phyloP scores from a whole-genome alignment of 1,140 invertebrate species.

The Chionoecetes opilio region DNA sequence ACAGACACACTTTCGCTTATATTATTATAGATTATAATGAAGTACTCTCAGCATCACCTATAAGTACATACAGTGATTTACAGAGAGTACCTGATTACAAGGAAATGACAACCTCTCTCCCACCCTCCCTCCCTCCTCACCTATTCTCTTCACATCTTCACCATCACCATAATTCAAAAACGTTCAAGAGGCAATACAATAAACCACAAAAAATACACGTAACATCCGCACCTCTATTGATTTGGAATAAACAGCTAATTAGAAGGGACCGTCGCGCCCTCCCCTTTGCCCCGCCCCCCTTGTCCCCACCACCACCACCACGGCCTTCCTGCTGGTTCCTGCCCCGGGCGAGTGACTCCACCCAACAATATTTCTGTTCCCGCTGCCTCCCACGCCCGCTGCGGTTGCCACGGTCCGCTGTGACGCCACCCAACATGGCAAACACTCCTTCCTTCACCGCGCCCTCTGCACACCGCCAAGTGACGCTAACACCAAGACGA shows the following conservation, averaged over 20 bases:
- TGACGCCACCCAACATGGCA: not conserved
- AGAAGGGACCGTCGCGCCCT: not conserved
- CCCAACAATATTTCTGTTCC: slow-evolving; percentile 29
- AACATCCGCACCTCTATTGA: slow-evolving; percentile 9
- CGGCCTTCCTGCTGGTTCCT: not conserved
- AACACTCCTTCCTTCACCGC: not conserved
- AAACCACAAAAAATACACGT: not conserved
- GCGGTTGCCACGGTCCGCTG: slow-evolving; percentile 22
- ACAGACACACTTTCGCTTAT: too few relatives aligned
- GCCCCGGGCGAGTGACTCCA: not conserved
- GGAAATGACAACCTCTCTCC: not conserved
- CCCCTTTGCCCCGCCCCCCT: not conserved
- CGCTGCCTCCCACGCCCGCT: not conserved
- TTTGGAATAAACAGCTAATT: slow-evolving; percentile 22
- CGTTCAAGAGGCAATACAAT: not conserved
- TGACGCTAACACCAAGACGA: not conserved
- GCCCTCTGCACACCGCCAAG: not conserved
- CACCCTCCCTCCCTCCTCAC: not conserved
- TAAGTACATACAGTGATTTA: not conserved
- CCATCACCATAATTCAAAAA: not conserved
- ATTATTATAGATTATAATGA: too few relatives aligned
- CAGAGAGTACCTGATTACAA: not conserved
- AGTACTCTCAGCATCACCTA: not conserved
- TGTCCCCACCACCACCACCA: not conserved
- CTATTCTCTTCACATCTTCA: not conserved